Base-by-base conservation (phyloP, 2,113 vertebrate genomes). In the Aegithalos caudatus region DNA sequence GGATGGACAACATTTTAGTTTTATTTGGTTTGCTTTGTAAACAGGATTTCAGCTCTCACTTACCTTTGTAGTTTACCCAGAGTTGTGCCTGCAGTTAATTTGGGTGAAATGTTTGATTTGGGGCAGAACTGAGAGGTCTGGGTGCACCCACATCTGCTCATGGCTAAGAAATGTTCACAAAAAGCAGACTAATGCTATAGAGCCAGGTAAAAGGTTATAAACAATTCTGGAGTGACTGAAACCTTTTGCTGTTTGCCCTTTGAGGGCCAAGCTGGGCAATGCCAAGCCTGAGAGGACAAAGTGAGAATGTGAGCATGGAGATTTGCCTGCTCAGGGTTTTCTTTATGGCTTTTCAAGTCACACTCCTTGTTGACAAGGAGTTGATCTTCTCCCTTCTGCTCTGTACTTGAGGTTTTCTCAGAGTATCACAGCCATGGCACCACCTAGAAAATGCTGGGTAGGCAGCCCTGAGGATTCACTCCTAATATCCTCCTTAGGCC, bases 401-500 rank as follows among this genome's bases (percentile, higher is more conserved):
- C 35, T 80, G 44, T 61, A 3, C 11, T 64, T 76, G 20, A 29
- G 19, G 3, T 12, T 58, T 91, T 76, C 42, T 28, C 14, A 80
- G 19, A 19, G 10, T 81, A 29, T 9, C 58, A 33, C 51, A 58
- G 65, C 42, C 38, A 2, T 12, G 38, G 57, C 44, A 35, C 10
- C 2, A 16, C 42, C 64, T 31, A n/a, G 48, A 58, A 61, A 40
- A 65, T 54, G 45, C 7, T 61, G 37, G 23, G 14, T 29, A 14
- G 18, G 31, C 53, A 88, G 70, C 64, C 40, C 65, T 51, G 27
- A 80, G n/a, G 64, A n/a, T 69, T 89, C 37, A 18, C 18, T 91
- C 31, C 29, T 19, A 33, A 1, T 33, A 14, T 47, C 51, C 10
- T 87, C 57, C 50, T 35, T 40, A 24, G 0, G 0, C 37, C 42